Percentiles rank a stretch among this genome's conserved stretches.
Evolutionary conservation across 2,888 invertebrate genomes (phyloP).

Genomic region (Formica aserva): DNA sequence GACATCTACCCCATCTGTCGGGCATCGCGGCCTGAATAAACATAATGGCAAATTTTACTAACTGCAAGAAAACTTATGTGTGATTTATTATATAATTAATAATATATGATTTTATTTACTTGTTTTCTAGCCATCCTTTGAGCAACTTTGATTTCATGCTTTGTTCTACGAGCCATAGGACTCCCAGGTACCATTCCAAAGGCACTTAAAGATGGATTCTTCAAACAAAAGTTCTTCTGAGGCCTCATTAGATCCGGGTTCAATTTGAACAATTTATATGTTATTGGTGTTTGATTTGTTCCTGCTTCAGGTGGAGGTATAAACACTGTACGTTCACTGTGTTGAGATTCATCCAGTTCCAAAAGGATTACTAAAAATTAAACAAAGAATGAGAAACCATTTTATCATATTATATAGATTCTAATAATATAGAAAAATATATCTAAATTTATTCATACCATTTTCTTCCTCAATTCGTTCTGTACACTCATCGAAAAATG

Average conservation of each 20-base stretch:
- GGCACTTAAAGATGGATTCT: slow-evolving; percentile 82
- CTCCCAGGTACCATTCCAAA: slow-evolving; percentile 90
- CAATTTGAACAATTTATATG: slow-evolving; percentile 89
- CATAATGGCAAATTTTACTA: slow-evolving; percentile 37
- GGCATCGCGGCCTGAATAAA: slow-evolving; percentile 88
- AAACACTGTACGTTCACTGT: slow-evolving; percentile 96
- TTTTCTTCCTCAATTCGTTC: slow-evolving; percentile 89
- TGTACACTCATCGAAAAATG: slow-evolving; percentile 98
- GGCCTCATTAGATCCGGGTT: slow-evolving; percentile 88
- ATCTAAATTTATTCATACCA: slow-evolving; percentile 69
- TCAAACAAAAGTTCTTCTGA: slow-evolving; percentile 81
- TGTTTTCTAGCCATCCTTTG: slow-evolving; percentile 91
- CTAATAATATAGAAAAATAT: slow-evolving; percentile 26
- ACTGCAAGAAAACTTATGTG: not conserved
- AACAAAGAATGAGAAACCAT: slow-evolving; percentile 41
- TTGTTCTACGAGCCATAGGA: slow-evolving; percentile 96
- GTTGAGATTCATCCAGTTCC: slow-evolving; percentile 92
- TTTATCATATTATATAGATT: not conserved
- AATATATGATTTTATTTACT: slow-evolving; percentile 66
- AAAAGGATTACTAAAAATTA: slow-evolving; percentile 87
- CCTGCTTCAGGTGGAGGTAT: slow-evolving; percentile 96
- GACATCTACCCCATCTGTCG: slow-evolving; percentile 96
- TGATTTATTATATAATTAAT: slow-evolving; percentile 3
- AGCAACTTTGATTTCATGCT: slow-evolving; percentile 97
- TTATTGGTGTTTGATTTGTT: slow-evolving; percentile 81